Conservation (phyloP, 2,888 invertebrate species). For the Myathropa florea region DNA sequence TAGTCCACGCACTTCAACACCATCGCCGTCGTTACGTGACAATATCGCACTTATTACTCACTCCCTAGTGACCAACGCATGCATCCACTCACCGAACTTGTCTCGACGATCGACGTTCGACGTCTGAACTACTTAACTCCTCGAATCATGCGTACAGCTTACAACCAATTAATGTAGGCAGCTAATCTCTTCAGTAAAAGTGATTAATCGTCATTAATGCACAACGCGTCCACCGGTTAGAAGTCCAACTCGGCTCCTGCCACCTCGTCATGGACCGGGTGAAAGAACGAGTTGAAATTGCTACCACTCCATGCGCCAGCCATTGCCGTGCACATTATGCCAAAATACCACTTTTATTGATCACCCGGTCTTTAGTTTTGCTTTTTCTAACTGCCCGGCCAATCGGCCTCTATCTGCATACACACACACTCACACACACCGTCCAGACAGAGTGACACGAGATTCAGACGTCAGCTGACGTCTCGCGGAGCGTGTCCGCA, state of each 20-base stretch:
- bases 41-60: background rate
- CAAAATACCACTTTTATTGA: constrained; percentile 67
- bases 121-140: constrained; percentile 37
- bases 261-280: constrained; percentile 1
- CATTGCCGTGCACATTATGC: constrained; percentile 47
- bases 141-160: constrained; percentile 46
- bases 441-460: constrained; percentile 34
- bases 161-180: constrained; percentile 66
- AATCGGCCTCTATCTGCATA: background rate
- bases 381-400: no score
- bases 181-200: constrained; percentile 63
- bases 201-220: constrained; percentile 69
- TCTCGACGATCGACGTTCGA: background rate
- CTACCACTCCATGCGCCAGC: constrained; percentile 33
- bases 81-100: constrained; percentile 13
- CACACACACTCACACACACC: background rate
- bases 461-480: constrained; percentile 38
- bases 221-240: constrained; percentile 29
- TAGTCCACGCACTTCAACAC: background rate
- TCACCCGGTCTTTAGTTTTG: constrained; percentile 15
- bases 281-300: constrained; percentile 66
- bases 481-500: constrained; percentile 38
- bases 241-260: background rate
- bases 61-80: background rate
- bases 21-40: background rate